Percentiles rank a stretch among this genome's conserved stretches.
phyloP scores from a whole-genome alignment of 2,797 vertebrate species.

The Fringilla coelebs region DNA sequence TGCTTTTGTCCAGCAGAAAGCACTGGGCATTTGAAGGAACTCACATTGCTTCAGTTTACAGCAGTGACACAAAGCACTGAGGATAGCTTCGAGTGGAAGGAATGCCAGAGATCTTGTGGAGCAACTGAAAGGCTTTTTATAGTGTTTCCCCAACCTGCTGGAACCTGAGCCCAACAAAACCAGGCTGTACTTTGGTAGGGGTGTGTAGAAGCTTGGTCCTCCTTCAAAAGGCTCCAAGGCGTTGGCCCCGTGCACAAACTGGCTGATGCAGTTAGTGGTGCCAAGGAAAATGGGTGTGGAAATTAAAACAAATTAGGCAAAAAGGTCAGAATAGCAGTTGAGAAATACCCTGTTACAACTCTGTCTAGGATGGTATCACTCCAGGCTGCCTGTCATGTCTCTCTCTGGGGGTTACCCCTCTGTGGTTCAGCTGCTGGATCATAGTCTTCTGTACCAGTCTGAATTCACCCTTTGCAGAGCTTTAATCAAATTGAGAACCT shows the following conservation, averaged over 20 bases:
- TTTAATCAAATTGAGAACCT: neutral
- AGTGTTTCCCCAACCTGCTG: fast-evolving
- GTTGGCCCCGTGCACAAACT: fast-evolving
- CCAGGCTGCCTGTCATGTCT: neutral
- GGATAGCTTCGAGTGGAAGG: neutral
- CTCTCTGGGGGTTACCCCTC: neutral
- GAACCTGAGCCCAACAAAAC: neutral
- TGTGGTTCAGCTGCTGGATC: neutral
- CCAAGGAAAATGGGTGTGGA: neutral
- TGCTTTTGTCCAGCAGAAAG: neutral
- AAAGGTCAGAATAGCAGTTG: neutral
- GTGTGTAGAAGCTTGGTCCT: fast-evolving
- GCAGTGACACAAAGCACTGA: neutral
- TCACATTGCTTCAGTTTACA: neutral
- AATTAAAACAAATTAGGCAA: neutral
- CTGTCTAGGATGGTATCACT: neutral
- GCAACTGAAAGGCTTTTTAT: neutral
- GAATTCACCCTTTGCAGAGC: neutral
- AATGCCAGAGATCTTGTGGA: neutral
- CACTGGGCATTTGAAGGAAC: neutral
- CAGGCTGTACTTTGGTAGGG: neutral
- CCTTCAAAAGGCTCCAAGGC: neutral
- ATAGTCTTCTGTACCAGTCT: neutral
- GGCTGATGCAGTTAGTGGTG: neutral
- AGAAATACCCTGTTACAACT: neutral